Evolutionary conservation across 2,113 vertebrate species (phyloP), one percentile per base, ranked within the genome.

Genomic region (Leptosomus discolor): DNA sequence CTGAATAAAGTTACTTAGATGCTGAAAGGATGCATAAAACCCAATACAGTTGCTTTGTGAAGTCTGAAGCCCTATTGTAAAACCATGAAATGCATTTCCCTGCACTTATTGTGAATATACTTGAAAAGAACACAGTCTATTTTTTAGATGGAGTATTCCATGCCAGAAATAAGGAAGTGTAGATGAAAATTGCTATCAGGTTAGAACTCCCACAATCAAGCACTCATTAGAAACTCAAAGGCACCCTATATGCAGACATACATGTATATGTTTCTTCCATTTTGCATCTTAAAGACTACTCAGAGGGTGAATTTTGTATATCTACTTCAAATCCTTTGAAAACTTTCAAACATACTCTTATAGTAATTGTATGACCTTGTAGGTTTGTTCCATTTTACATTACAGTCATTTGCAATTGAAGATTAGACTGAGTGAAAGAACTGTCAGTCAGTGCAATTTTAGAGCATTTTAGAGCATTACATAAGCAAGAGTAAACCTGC

Each of bases 1-100:
- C 30, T 60, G 84, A 95, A 93, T 94, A 54, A 92, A 95, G 84
- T 79, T 93, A 78, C 61, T 85, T 81, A 85, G 61, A 85, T 82
- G 15, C 53, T 82, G 69, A 90, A 88, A 94, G 74, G 50, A 78
- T 53, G 27, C 80, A 88, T 88, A 92, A 94, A 94, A 76, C 1
- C 24, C 77, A 76, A 41, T 76, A 75, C 30, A 82, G 61, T 48
- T 81, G 26, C 48, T 85, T 82, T 94, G 74, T 78, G 53, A 95
- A 82, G 23, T 64, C 57, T 82, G 77, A 93, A 67, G 22, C 3
- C 2, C 65, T 39, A 29, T 14, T 94, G 17, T 76, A 82, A 91
- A 93, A 71, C 27, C 24, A 92, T 12, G 32, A 89, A 96, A 85
- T 71, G 8, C 56, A 60, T 57, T 94, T 81, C 36, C n/a, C 39